These are phyloP conservation scores for Coenonympha glycerion DNA, from an alignment of 2,888 invertebrate genomes.

Conservation along the genomic window DNA sequence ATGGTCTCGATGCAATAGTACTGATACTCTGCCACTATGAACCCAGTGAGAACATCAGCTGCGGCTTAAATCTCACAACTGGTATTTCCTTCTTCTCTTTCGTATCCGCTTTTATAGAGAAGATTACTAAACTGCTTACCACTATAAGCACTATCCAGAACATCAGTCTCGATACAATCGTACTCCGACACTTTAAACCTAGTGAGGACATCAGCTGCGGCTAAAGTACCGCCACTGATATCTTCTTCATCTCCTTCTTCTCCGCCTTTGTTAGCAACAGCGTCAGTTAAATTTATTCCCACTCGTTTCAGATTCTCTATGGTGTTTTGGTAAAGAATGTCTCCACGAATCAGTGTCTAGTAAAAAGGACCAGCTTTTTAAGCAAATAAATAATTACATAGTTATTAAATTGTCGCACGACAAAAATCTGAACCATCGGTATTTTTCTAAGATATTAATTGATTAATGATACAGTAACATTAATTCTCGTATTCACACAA, in stretches of 20 bases:
- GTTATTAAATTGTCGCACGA: too few species aligned
- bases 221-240: conserved; percentile 40
- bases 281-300: conserved; percentile 43
- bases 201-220: conserved; percentile 57
- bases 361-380: background rate
- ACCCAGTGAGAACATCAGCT: too few species aligned
- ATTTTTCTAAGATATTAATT: too few species aligned
- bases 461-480: too few species aligned
- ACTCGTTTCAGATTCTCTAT: conserved; percentile 57
- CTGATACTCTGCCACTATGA: too few species aligned
- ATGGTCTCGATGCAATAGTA: too few species aligned
- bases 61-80: too few species aligned
- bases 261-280: conserved; percentile 32
- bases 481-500: background rate
- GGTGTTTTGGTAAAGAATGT: conserved; percentile 57
- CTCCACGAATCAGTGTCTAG: conserved; percentile 42
- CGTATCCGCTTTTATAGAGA: too few species aligned
- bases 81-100: too few species aligned
- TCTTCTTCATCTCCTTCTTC: conserved; percentile 48
- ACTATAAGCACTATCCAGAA: conserved; percentile 49
- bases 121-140: conserved; percentile 44
- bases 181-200: conserved; percentile 55
- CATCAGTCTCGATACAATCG: conserved; percentile 64
- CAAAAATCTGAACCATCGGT: too few species aligned
- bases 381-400: background rate